phyloP scores from a whole-genome alignment of 2,113 vertebrate species.

The Helogale parvula region DNA sequence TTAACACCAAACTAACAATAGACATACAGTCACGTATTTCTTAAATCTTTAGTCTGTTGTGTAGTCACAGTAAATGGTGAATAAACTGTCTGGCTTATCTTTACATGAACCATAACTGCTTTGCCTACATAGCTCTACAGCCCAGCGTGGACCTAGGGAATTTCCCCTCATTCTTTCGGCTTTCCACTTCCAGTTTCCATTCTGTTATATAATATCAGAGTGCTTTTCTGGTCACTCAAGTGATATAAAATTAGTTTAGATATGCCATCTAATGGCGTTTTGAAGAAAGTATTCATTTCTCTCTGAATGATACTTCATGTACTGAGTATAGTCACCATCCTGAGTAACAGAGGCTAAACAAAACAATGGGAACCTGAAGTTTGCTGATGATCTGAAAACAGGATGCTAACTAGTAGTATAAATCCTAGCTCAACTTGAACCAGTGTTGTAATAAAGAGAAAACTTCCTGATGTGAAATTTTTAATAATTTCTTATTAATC shows the following conservation, averaged over 20 bases:
- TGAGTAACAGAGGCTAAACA: not conserved
- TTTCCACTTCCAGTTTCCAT: not conserved
- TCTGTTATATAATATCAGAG: not conserved
- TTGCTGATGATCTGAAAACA: not conserved
- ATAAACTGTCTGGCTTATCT: not conserved
- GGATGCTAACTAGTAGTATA: not conserved
- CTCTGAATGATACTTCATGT: not conserved
- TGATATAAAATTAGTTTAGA: slow-evolving; percentile 1
- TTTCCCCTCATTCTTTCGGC: not conserved
- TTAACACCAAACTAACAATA: not conserved
- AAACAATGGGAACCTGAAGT: not conserved
- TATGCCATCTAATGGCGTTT: slow-evolving; percentile 58
- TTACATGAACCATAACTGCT: not conserved
- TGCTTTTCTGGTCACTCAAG: not conserved
- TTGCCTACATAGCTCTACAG: not conserved
- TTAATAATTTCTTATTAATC: not conserved
- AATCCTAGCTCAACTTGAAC: not conserved
- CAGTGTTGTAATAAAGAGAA: not conserved
- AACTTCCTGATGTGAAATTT: not conserved
- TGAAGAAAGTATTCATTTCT: not conserved
- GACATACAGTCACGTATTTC: not conserved
- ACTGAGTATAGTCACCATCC: not conserved
- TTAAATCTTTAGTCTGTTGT: not conserved
- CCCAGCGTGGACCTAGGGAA: not conserved
- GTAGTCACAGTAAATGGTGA: not conserved